phyloP scores from a whole-genome alignment of 2,888 invertebrate genomes.

The Lampropteryx suffumata region DNA sequence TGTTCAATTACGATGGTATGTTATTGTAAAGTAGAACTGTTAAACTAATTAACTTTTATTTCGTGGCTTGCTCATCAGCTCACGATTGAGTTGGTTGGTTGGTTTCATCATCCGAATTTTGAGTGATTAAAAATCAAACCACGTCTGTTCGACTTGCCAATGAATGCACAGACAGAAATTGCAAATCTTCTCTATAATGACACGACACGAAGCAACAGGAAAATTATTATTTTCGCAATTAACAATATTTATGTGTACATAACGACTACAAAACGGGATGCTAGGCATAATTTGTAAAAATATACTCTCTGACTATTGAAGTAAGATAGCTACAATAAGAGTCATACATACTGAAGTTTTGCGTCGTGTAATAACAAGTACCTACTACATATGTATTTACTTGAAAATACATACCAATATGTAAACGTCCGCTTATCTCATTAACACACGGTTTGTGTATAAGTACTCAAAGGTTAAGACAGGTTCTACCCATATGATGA shows the following conservation, averaged over 20 bases:
- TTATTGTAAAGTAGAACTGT: constrained; percentile 3
- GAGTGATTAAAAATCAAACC: constrained; percentile 33
- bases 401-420: constrained; percentile 19
- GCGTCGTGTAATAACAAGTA: background rate
- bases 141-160: constrained; percentile 30
- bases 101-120: constrained; percentile 31
- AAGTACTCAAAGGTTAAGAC: constrained; percentile 56
- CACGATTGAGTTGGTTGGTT: constrained; percentile 8
- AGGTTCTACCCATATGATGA: constrained; percentile 62
- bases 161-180: constrained; percentile 27
- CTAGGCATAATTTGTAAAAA: background rate
- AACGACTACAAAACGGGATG: background rate
- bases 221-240: constrained; percentile 11
- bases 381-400: constrained; percentile 18
- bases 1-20: constrained; percentile 21
- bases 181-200: constrained; percentile 22
- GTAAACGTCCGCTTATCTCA: constrained; percentile 36
- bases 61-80: constrained; percentile 2
- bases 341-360: constrained; percentile 1
- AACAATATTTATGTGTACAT: constrained; percentile 8
- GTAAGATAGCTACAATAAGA: background rate
- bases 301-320: constrained; percentile 1
- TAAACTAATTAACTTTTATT: constrained; percentile 15
- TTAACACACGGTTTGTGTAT: constrained; percentile 34
- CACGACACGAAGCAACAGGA: constrained; percentile 25